A percentile compares a stretch with the other conserved stretches of the same genome.
These are phyloP conservation scores for Sapajus apella DNA, from an alignment of 2,113 vertebrate genomes.

Conservation along the genomic window DNA sequence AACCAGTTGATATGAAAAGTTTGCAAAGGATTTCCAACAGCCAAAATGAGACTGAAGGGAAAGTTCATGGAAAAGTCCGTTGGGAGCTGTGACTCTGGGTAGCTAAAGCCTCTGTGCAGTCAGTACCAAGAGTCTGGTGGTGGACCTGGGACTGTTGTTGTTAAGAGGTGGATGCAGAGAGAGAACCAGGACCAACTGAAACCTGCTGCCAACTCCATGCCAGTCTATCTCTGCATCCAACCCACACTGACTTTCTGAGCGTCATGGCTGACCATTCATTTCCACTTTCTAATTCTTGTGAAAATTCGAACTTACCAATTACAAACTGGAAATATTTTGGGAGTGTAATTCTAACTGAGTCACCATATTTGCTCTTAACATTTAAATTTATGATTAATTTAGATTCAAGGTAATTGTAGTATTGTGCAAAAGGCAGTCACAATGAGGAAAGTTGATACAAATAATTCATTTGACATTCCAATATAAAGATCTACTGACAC, in stretches of 20 bases:
- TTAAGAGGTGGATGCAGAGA: neutral
- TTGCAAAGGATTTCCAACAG: neutral
- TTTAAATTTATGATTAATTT: neutral
- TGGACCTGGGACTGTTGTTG: neutral
- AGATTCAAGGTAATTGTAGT: neutral
- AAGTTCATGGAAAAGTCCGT: no score
- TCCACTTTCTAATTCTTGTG: neutral
- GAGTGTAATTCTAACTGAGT: neutral
- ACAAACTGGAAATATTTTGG: neutral
- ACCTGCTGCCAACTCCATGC: neutral
- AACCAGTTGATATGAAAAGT: neutral
- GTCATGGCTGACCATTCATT: neutral
- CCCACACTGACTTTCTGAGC: neutral
- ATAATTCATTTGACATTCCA: neutral
- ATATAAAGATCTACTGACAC: neutral
- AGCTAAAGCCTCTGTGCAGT: neutral
- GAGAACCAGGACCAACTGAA: neutral
- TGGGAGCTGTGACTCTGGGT: neutral
- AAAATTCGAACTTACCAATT: neutral
- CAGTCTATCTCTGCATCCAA: neutral
- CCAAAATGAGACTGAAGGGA: neutral
- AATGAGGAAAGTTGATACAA: neutral
- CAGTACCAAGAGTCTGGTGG: accelerated
- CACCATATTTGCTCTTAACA: neutral
- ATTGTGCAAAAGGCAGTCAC: neutral